phyloP scores from a whole-genome alignment of 2,888 invertebrate genomes.

The Timandra comae region DNA sequence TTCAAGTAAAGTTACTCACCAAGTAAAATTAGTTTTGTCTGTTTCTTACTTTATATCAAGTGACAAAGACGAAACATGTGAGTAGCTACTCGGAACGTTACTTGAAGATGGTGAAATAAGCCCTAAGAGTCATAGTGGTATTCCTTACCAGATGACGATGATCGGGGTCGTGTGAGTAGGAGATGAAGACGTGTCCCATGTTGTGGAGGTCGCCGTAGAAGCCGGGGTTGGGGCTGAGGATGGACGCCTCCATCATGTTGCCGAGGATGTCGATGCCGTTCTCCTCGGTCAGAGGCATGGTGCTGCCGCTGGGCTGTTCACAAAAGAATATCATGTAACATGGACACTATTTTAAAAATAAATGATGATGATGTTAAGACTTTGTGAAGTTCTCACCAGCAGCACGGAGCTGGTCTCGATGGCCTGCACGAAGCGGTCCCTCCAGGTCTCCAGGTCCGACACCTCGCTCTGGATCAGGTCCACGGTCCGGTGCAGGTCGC shows the following conservation, averaged over 20 bases:
- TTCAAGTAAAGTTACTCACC: too few relatives aligned
- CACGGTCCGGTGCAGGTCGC: slow-evolving; percentile 80
- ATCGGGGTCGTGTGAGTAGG: slow-evolving; percentile 88
- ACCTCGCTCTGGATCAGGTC: slow-evolving; percentile 82
- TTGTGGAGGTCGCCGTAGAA: slow-evolving; percentile 90
- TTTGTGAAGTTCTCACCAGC: slow-evolving; percentile 49
- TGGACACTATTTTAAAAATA: not conserved
- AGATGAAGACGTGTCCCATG: slow-evolving; percentile 86
- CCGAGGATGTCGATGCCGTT: slow-evolving; percentile 87
- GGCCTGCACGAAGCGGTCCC: slow-evolving; percentile 83
- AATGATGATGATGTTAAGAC: too few relatives aligned
- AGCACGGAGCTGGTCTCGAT: slow-evolving; percentile 79
- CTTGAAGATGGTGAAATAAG: too few relatives aligned
- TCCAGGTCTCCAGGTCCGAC: slow-evolving; percentile 84
- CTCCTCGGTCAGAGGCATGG: slow-evolving; percentile 77
- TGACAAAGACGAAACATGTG: too few relatives aligned
- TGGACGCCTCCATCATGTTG: slow-evolving; percentile 86
- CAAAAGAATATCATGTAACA: not conserved
- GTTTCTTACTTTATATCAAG: too few relatives aligned
- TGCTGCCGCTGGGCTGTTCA: slow-evolving; percentile 78
- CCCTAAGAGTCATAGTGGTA: too few relatives aligned
- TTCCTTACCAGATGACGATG: slow-evolving; percentile 81
- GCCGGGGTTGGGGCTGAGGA: slow-evolving; percentile 80
- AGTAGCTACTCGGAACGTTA: too few relatives aligned
- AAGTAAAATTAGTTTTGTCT: too few relatives aligned